Base-by-base conservation (phyloP, 1,140 invertebrate genomes). In the Meloidogyne hapla region DNA sequence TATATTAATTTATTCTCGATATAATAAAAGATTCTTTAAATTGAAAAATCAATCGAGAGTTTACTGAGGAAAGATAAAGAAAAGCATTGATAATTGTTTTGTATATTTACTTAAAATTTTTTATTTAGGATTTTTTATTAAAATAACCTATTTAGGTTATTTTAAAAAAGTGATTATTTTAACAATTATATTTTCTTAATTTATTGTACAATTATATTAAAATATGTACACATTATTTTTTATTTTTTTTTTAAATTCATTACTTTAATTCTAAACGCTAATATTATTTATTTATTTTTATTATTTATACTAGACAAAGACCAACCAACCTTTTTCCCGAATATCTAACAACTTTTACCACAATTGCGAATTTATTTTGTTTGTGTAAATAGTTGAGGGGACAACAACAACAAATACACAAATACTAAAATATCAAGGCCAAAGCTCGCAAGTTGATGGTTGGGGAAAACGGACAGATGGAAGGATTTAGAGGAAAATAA, bases 391-490 rank as follows among this genome's bases (percentile, higher is more conserved):
- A 48, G 13, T n/a, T 6, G 18, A 21, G n/a, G 33, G 68, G 18
- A 69, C 68, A 69, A 69, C 15, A 48, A 25, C 33, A 42, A 42
- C 26, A 5, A 42, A 69, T 15, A 48, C 15, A 42, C 66, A 40
- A 33, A 68, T 68, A 40, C 66, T 68, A 48, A 42, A 25, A 25
- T 42, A 48, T 40, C 40, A 61, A 42, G 33, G 68, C 42, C 45
- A 56, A 56, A 56, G 68, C 68, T 61, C 68, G 61, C 61, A 61
- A 45, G 40, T 61, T 56, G 68, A 25, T 45, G 68, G 38, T 26
- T 69, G 68, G 13, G 28, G 68, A 8, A 42, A 69, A 42, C 23
- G 33, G 67, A 69, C 67, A 23, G 67, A 69, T 69, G 67, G 48
- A 69, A 69, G 40, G 61, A 25, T 25, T 56, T 56, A 15, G 13